Percentiles rank a stretch among this genome's conserved stretches.
Evolutionary conservation across 2,888 invertebrate genomes (phyloP).

Genomic region (Nycteola revayana): DNA sequence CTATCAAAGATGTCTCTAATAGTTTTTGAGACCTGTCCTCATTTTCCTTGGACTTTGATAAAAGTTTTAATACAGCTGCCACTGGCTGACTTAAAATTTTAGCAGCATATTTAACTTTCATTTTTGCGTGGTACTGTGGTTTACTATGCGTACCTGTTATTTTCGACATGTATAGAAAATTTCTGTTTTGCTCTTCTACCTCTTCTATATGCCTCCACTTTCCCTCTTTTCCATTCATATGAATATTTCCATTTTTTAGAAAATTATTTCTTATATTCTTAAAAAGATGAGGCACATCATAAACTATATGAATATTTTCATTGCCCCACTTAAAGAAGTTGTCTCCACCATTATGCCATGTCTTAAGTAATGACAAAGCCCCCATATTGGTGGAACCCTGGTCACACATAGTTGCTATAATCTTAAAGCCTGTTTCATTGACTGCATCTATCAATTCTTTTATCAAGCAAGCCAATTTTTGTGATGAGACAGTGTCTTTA

Average conservation of each 20-base stretch:
- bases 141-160: constrained; percentile 9
- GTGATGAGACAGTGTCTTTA: constrained; percentile 16
- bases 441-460: constrained; percentile 8
- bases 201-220: constrained; percentile 18
- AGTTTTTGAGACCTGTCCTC: neutral
- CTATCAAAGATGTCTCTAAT: constrained; percentile 3
- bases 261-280: constrained; percentile 16
- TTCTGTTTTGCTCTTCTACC: constrained; percentile 12
- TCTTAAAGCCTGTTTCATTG: constrained; percentile 6
- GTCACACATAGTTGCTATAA: constrained; percentile 20
- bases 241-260: constrained; percentile 5
- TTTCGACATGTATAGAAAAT: constrained; percentile 13
- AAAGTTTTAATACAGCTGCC: constrained; percentile 17
- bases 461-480: constrained; percentile 11
- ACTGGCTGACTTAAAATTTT: constrained; percentile 23
- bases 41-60: constrained; percentile 3
- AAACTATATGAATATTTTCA: constrained; percentile 4
- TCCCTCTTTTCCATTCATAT: constrained; percentile 6
- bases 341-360: neutral
- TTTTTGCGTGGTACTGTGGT: constrained; percentile 16
- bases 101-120: constrained; percentile 26
- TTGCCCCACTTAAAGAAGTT: neutral
- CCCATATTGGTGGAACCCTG: constrained; percentile 22
- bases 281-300: constrained; percentile 18
- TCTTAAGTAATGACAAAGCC: constrained; percentile 6